Conservation (phyloP, 2,797 vertebrate species). For the Salarias fasciatus region DNA sequence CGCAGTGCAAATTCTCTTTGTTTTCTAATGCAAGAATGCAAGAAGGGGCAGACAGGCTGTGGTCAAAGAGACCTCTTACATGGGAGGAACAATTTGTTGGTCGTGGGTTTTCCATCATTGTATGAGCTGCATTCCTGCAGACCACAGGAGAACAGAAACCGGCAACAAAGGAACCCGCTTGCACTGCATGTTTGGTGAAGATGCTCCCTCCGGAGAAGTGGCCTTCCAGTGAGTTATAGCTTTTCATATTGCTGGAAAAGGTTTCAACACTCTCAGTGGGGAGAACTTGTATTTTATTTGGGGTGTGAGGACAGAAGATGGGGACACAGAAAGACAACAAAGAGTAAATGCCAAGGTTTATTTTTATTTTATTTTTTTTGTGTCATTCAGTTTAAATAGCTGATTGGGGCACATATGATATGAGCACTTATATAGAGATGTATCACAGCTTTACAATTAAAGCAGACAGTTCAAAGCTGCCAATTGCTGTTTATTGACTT, state of each 20-base stretch:
- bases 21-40: conserved; percentile 19
- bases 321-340: conserved; percentile 10
- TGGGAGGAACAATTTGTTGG: conserved; percentile 44
- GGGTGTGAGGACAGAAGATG: conserved; percentile 4
- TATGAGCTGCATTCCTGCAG: conserved; percentile 61
- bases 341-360: conserved; percentile 15
- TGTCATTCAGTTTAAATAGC: too few species aligned
- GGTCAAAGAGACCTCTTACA: conserved; percentile 44
- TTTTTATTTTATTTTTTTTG: too few species aligned
- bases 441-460: not conserved
- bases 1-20: conserved; percentile 10
- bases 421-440: not conserved
- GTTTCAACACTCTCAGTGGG: conserved; percentile 36
- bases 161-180: conserved; percentile 47
- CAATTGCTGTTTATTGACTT: conserved; percentile 4
- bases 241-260: conserved; percentile 37
- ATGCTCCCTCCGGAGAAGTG: conserved; percentile 44
- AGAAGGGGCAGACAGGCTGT: conserved; percentile 15
- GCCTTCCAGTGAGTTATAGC: conserved; percentile 50
- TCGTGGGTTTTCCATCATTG: conserved; percentile 58
- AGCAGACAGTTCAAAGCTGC: conserved; percentile 7
- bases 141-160: conserved; percentile 58
- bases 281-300: conserved; percentile 10
- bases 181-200: conserved; percentile 54
- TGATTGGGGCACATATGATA: too few species aligned